phyloP scores from a whole-genome alignment of 2,888 invertebrate species.

The Hipparchia sbordonii region DNA sequence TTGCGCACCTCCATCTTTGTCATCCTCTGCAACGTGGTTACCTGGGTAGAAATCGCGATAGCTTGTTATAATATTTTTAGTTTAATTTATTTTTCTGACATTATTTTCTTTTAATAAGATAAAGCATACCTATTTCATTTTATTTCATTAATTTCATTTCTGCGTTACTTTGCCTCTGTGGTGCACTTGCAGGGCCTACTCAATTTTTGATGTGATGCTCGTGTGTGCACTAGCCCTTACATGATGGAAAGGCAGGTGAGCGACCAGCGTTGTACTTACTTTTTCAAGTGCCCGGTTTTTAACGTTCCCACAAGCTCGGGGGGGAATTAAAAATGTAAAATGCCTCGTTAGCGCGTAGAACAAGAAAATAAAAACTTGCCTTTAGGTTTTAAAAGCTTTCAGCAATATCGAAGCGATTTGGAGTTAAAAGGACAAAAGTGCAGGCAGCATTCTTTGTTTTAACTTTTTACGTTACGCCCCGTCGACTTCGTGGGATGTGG shows the following conservation, averaged over 20 bases:
- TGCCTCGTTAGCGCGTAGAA: conserved; percentile 27
- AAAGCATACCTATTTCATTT: too few species aligned
- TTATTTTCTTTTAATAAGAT: too few species aligned
- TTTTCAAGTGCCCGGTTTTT: conserved; percentile 17
- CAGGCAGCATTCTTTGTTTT: conserved; percentile 8
- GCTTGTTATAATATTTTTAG: too few species aligned
- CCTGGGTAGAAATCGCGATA: too few species aligned
- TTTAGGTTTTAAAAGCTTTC: conserved; percentile 26
- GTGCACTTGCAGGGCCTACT: neutral
- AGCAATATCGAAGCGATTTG: conserved; percentile 16
- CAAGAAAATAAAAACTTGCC: conserved; percentile 30
- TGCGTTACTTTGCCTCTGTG: neutral
- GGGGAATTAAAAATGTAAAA: conserved; percentile 30
- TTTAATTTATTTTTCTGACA: too few species aligned
- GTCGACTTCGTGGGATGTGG: conserved; percentile 10
- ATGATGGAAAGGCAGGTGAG: conserved; percentile 8
- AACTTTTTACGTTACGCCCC: conserved; percentile 5
- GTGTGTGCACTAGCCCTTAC: neutral
- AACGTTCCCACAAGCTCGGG: conserved; percentile 16
- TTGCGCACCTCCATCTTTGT: too few species aligned
- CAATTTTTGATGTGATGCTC: neutral
- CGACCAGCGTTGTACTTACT: conserved; percentile 15
- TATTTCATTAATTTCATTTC: too few species aligned
- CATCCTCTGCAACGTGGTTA: too few species aligned
- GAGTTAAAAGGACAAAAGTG: conserved; percentile 14